Base-by-base conservation (phyloP, 2,113 vertebrate genomes). In the Leptobrachium leishanense region DNA sequence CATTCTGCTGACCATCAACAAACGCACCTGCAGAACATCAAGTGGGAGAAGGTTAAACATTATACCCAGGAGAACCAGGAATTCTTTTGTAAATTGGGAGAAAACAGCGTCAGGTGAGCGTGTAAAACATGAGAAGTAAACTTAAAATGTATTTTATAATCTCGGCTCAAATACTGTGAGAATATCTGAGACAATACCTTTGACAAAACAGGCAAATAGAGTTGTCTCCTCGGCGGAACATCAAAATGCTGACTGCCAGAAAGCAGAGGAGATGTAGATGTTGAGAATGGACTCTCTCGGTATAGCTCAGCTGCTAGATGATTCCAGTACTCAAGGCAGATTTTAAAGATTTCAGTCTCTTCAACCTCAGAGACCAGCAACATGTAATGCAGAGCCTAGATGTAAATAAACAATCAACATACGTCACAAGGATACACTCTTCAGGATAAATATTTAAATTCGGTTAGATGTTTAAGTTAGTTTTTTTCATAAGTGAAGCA, bases 271-370 rank as follows among this genome's bases (percentile, higher is more conserved):
- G 98, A 98, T 15, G 96, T 95, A 11, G 96, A 95, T 2, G 96
- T 97, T 70, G 97, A 98, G 87, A 99, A 99, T 0, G 97, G 98
- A 85, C 95, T 98, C 80, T 99, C 98, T 87, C 97, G 93, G 84
- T 99, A 99, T 0, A 99, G 94, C 86, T 99, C 98, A 75, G 98
- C 96, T 55, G 97, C 97, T 85, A 99, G 88, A 80, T 99, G 97
- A 90, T 99, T 99, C 98, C 98, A 99, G 85, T 99, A 99, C 82
- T 99, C 98, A 63, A 99, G 92, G 82, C 98, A 99, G 71, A 99
- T 99, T 90, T 99, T 99, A 85, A 99, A 99, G 84, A 99, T 99
- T 91, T 99, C 98, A 0, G 97, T 99, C 91, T 99, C 98, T 85
- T 99, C 98, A 68, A 99, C 97, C 92, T 99, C 97, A 13, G 97